Evolutionary conservation across 2,888 invertebrate genomes (phyloP).

Genomic region (Stratiomys singularior): DNA sequence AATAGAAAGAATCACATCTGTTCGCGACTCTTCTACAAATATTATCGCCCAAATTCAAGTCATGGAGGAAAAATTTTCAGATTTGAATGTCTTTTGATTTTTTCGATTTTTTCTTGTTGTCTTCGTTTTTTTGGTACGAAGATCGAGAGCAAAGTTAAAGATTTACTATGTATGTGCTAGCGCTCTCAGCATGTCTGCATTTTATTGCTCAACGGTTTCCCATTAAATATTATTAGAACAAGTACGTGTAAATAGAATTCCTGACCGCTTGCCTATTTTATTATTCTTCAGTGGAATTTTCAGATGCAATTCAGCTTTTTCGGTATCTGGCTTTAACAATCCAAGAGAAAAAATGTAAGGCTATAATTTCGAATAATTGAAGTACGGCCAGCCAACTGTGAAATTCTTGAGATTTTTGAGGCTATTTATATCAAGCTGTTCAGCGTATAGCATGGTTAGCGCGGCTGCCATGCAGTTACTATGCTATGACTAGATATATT

Average conservation of each 20-base stretch:
- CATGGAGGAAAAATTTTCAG: too few species aligned
- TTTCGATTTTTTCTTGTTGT: too few species aligned
- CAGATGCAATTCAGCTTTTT: slow-evolving; percentile 3
- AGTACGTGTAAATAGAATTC: slow-evolving; percentile 2
- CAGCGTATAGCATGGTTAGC: slow-evolving; percentile 9
- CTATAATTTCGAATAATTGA: slow-evolving; percentile 21
- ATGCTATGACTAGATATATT: too few species aligned
- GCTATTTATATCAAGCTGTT: slow-evolving; percentile 18
- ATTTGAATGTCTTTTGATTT: too few species aligned
- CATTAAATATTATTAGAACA: background rate
- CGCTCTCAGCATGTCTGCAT: background rate
- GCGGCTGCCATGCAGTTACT: background rate
- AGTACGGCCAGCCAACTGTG: slow-evolving; percentile 38
- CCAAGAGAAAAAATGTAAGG: background rate
- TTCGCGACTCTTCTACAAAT: too few species aligned
- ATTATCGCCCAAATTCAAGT: too few species aligned
- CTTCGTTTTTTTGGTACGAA: too few species aligned
- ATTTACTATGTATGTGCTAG: too few species aligned
- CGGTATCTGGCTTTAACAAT: background rate
- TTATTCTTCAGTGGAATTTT: background rate
- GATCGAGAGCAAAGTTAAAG: too few species aligned
- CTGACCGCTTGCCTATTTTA: background rate
- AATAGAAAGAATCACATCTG: too few species aligned
- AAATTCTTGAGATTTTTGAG: slow-evolving; percentile 35
- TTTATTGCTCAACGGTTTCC: background rate